Percentiles rank a stretch among this genome's conserved stretches.
These are phyloP conservation scores for Drosophila cognata DNA, from an alignment of 2,888 invertebrate species.

Conservation along the genomic window DNA sequence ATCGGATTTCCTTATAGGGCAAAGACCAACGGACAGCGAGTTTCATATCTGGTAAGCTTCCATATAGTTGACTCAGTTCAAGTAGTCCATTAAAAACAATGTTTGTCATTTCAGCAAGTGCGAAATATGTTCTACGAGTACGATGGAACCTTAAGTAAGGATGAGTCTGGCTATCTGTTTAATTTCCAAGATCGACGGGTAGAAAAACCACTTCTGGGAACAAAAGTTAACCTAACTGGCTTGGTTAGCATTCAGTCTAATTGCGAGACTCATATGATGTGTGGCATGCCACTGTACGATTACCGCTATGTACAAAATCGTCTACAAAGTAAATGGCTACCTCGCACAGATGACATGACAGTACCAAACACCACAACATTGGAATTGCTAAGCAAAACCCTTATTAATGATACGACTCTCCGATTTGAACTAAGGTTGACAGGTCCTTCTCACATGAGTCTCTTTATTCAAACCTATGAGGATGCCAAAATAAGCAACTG, in stretches of 20 bases:
- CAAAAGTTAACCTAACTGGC: constrained; percentile 59
- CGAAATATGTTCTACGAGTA: constrained; percentile 85
- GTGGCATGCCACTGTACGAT: constrained; percentile 77
- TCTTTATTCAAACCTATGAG: constrained; percentile 71
- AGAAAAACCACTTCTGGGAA: constrained; percentile 49
- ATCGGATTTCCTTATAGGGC: constrained; percentile 87
- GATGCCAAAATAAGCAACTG: constrained; percentile 69
- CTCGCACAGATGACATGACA: constrained; percentile 49
- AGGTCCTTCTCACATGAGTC: constrained; percentile 76
- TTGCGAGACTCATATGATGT: constrained; percentile 75
- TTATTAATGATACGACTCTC: constrained; percentile 41
- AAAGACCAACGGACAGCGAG: constrained; percentile 84
- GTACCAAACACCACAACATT: constrained; percentile 62
- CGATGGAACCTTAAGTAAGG: constrained; percentile 74
- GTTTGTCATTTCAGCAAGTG: constrained; percentile 83
- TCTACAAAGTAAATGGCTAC: constrained; percentile 66
- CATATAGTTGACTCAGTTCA: no score
- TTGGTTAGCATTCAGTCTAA: constrained; percentile 54
- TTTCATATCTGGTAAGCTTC: constrained; percentile 84
- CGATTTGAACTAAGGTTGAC: constrained; percentile 67
- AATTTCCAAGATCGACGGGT: constrained; percentile 84
- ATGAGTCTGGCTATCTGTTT: constrained; percentile 85
- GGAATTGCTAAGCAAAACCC: constrained; percentile 56
- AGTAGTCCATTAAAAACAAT: background rate
- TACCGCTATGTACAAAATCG: constrained; percentile 60